A percentile compares a stretch with the other conserved stretches of the same genome.
phyloP scores from a whole-genome alignment of 1,140 invertebrate genomes.

The Drosophila nigromelanica region DNA sequence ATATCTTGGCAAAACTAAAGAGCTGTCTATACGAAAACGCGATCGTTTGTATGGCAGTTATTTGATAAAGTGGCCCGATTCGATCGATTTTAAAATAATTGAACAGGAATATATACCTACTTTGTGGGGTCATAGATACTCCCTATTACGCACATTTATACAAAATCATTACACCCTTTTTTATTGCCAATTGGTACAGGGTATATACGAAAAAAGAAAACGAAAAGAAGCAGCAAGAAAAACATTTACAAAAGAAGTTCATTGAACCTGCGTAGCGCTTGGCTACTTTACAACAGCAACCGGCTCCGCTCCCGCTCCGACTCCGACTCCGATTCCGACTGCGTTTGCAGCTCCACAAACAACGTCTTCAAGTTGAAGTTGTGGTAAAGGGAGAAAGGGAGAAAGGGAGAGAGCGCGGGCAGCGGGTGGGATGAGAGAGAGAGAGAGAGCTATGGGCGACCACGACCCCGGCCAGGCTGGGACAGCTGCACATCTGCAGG shows the following conservation, averaged over 20 bases:
- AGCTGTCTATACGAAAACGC: too few species aligned
- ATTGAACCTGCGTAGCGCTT: slow-evolving; percentile 66
- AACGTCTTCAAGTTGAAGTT: slow-evolving; percentile 23
- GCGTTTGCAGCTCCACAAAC: too few species aligned
- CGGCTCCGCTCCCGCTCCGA: slow-evolving; percentile 2
- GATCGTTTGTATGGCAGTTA: too few species aligned
- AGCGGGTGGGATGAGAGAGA: slow-evolving; percentile 1
- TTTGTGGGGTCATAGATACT: too few species aligned
- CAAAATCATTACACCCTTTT: background rate
- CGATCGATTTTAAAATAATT: too few species aligned
- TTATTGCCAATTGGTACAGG: background rate
- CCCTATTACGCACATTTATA: too few species aligned
- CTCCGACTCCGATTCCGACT: slow-evolving; percentile 12
- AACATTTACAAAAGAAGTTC: slow-evolving; percentile 80
- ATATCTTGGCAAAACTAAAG: too few species aligned
- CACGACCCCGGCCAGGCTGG: background rate
- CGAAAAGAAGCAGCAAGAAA: slow-evolving; percentile 56
- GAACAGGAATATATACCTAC: too few species aligned
- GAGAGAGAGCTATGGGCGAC: background rate
- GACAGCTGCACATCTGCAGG: slow-evolving; percentile 37
- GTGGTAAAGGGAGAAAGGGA: background rate
- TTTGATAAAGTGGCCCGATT: too few species aligned
- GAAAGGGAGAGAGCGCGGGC: background rate
- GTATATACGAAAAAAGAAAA: slow-evolving; percentile 22
- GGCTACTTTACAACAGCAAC: slow-evolving; percentile 62